These are phyloP conservation scores for Conops quadrifasciatus DNA, from an alignment of 2,888 invertebrate species.

Conservation along the genomic window DNA sequence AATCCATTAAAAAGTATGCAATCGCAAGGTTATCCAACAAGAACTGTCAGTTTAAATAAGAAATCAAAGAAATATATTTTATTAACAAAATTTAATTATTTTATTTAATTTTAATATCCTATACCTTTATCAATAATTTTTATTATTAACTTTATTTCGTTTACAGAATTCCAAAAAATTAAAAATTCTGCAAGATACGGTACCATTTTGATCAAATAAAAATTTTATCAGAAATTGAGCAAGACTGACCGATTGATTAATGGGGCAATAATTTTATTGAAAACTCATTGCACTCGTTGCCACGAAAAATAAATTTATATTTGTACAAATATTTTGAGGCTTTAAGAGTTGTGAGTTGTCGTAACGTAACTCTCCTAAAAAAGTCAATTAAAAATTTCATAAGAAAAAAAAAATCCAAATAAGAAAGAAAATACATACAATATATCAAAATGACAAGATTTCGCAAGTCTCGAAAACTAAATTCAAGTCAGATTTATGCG, in stretches of 20 bases:
- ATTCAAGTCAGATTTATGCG: slow-evolving; percentile 19
- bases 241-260: not conserved
- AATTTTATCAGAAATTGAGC: slow-evolving; percentile 1
- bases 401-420: slow-evolving; percentile 2
- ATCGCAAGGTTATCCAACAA: too few relatives aligned
- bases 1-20: too few relatives aligned
- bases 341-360: not conserved
- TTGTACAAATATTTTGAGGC: not conserved
- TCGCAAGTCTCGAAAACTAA: slow-evolving; percentile 24
- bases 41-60: too few relatives aligned
- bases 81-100: not conserved
- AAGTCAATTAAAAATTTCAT: not conserved
- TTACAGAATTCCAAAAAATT: slow-evolving; percentile 18
- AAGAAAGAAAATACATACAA: not conserved
- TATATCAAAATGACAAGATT: slow-evolving; percentile 30
- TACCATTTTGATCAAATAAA: not conserved
- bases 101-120: not conserved
- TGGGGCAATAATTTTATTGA: slow-evolving; percentile 1
- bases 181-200: slow-evolving; percentile 2
- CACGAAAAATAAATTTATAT: not conserved
- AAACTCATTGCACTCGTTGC: slow-evolving; percentile 1
- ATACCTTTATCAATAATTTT: not conserved
- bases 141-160: slow-evolving; percentile 15
- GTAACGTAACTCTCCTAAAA: not conserved
- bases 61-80: not conserved